phyloP scores from a whole-genome alignment of 2,888 invertebrate genomes.

The Synanthedon andrenaeformis region DNA sequence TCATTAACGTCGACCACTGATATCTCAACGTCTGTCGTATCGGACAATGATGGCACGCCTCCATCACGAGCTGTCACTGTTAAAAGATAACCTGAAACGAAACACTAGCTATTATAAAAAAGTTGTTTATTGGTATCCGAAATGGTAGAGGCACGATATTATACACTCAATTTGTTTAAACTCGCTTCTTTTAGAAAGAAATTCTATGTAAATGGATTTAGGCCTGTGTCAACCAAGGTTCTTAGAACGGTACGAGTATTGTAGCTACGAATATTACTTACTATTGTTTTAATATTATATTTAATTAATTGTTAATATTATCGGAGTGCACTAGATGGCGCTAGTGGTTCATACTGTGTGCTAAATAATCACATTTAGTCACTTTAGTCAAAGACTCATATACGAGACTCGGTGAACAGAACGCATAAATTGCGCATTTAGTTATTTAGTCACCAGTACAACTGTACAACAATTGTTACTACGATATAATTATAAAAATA shows the following conservation, averaged over 20 bases:
- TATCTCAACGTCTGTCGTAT: conserved; percentile 96
- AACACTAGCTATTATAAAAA: not conserved
- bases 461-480: too few relatives aligned
- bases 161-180: not conserved
- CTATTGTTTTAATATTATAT: not conserved
- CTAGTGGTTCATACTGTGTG: too few relatives aligned
- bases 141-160: too few relatives aligned
- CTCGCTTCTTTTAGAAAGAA: not conserved
- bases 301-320: too few relatives aligned
- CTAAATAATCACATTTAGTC: too few relatives aligned
- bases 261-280: not conserved
- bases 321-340: too few relatives aligned
- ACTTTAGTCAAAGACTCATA: too few relatives aligned
- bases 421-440: too few relatives aligned
- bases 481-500: too few relatives aligned
- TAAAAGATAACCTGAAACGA: conserved; percentile 78
- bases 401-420: too few relatives aligned
- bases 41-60: conserved; percentile 89
- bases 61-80: conserved; percentile 95
- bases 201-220: not conserved
- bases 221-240: too few relatives aligned
- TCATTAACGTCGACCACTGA: conserved; percentile 97
- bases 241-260: not conserved
- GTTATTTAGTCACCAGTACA: too few relatives aligned
- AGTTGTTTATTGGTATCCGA: not conserved